Evolutionary conservation across 2,797 vertebrate species (phyloP), one percentile per base, ranked within the genome.

Genomic region (Megaceryle alcyon): DNA sequence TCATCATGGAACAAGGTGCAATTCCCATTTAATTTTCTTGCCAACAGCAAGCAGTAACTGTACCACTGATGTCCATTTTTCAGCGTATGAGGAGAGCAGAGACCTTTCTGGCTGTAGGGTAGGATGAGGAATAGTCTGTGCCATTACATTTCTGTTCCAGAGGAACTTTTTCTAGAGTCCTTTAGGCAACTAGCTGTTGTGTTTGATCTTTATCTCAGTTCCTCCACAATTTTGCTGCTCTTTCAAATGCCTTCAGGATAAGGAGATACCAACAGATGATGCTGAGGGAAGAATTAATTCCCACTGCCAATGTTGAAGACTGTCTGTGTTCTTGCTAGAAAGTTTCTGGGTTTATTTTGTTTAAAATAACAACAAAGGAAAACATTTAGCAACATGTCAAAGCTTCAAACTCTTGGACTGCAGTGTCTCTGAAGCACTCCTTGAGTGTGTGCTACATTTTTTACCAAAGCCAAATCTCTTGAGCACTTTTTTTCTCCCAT

Each of bases 401-500:
- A n/a, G 41, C 54, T 93, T 83, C 69, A 79, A 75, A 77, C 37
- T 64, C 69, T 72, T 83, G 81, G 33, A 88, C 63, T 90, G 76
- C 82, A 86, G 93, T 92, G 22, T 63, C 35, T 90, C 76, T 64
- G 69, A 83, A 76, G 48, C 84, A 79, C 85, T 86, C 88, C 49
- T 92, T 65, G 72, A 83, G 28, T 60, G 44, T 78, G 6, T 89
- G 31, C 83, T 82, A 26, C 23, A 9, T 70, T 95, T 92, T 94
- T 94, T 92, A 96, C 86, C 90, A 96, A 96, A 97, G 92, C 81
- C 72, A 82, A 92, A 77, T 93, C 39, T 96, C 43, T 90, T 87
- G 44, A 91, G 91, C 87, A 94, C 87, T 96, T 97, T 95, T 72
- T 82, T 86, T 33, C 57, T 92, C 81, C 65, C 53, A 33, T 86